Base-by-base conservation (phyloP, 2,113 vertebrate genomes). In the Charadrius vociferus region DNA sequence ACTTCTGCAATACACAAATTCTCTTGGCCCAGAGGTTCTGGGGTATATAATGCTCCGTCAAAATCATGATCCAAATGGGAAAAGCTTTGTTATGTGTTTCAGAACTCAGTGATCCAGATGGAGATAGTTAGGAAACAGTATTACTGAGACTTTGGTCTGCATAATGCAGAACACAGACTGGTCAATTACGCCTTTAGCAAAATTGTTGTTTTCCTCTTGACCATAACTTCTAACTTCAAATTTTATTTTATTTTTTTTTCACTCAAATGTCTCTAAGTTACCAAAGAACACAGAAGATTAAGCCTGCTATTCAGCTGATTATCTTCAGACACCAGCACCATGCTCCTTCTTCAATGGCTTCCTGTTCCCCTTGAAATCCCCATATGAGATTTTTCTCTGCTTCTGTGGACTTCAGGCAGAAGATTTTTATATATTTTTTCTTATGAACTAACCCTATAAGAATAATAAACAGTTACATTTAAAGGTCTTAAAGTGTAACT, bases 81-180 rank as follows among this genome's bases (percentile, higher is more conserved):
- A 90, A 86, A 89, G 43, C 39, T 84, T 81, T 91, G n/a, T 63
- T 78, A 47, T 52, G 43, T 41, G 78, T 61, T 79, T 95, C 75
- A 88, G 67, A 95, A 56, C 18, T 80, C 37, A 71, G 59, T 79
- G 49, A 84, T 90, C 56, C 92, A 94, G 90, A 78, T 72, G 52
- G 80, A 84, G 65, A 39, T 63, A 77, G 77, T 91, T 91, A 92
- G 50, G 37, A 90, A 92, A 83, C 14, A 86, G 20, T 55, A 55
- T 58, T 83, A n/a, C 29, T 77, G 71, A 55, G 50, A 72, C 30
- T 70, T 85, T 66, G 23, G 6, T 90, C 70, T 93, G 32, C n/a
- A 39, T 70, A 91, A 79, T 22, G 41, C 22, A 85, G 30, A 71
- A 80, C 26, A 74, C 29, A 71, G 37, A 59, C 30, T 49, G 20